phyloP scores from a whole-genome alignment of 2,888 invertebrate genomes.

The Lasius fuliginosus region DNA sequence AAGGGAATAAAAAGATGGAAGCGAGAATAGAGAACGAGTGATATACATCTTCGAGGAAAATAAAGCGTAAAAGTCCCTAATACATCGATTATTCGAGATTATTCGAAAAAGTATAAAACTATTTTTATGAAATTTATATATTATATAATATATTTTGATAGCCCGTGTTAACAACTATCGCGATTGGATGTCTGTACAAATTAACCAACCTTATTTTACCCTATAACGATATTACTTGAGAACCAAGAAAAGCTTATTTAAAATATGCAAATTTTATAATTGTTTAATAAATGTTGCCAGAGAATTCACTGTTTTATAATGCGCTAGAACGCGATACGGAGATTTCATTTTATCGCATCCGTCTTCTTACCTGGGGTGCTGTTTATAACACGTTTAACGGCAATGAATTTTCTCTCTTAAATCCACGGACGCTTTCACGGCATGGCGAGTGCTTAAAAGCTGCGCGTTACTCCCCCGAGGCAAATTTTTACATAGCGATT shows the following conservation, averaged over 20 bases:
- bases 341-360: slow-evolving; percentile 46
- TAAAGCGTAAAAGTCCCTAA: slow-evolving; percentile 42
- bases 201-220: neutral
- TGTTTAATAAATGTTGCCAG: slow-evolving; percentile 10
- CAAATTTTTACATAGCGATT: slow-evolving; percentile 56
- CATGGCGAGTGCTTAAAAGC: slow-evolving; percentile 51
- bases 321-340: neutral
- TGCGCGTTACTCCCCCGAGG: slow-evolving; percentile 32
- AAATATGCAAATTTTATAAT: slow-evolving; percentile 8
- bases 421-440: slow-evolving; percentile 37
- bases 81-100: slow-evolving; percentile 33
- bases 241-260: neutral
- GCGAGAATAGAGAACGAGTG: slow-evolving; percentile 16
- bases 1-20: neutral
- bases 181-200: neutral
- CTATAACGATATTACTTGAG: neutral
- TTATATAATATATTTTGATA: neutral
- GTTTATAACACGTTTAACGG: slow-evolving; percentile 52
- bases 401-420: slow-evolving; percentile 50
- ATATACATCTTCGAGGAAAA: slow-evolving; percentile 26
- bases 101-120: slow-evolving; percentile 6
- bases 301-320: slow-evolving; percentile 18
- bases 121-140: slow-evolving; percentile 59
- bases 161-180: slow-evolving; percentile 40
- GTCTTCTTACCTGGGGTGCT: slow-evolving; percentile 36